Conservation (phyloP, 2,888 invertebrate genomes). For the Pyrocoelia pectoralis region DNA sequence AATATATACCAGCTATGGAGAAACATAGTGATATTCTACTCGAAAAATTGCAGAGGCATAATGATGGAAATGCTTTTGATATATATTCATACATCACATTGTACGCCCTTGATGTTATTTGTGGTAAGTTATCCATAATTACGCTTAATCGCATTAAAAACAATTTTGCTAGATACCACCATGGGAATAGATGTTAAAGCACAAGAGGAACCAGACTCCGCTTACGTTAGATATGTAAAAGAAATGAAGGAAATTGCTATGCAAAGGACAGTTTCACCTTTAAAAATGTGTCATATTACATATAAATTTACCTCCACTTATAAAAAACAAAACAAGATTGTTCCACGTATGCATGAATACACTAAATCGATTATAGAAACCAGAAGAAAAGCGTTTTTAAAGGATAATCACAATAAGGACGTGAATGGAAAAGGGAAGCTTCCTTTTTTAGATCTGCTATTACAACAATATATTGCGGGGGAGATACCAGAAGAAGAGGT, state of each 20-base stretch:
- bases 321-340: slow-evolving; percentile 62
- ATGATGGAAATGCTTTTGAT: too few species aligned
- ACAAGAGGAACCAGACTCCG: too few species aligned
- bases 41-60: too few species aligned
- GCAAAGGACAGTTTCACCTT: slow-evolving; percentile 53
- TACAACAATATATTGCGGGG: slow-evolving; percentile 65
- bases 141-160: too few species aligned
- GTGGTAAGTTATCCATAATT: too few species aligned
- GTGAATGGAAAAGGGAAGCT: slow-evolving; percentile 65
- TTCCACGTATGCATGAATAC: slow-evolving; percentile 63
- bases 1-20: too few species aligned
- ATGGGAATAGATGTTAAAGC: too few species aligned
- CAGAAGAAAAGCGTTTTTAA: slow-evolving; percentile 42
- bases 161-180: too few species aligned
- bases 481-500: slow-evolving; percentile 67
- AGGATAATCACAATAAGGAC: slow-evolving; percentile 30
- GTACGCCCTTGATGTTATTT: too few species aligned
- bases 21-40: too few species aligned
- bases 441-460: slow-evolving; percentile 73
- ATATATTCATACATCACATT: too few species aligned
- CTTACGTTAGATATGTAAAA: slow-evolving; percentile 77
- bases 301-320: slow-evolving; percentile 33
- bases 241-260: slow-evolving; percentile 55
- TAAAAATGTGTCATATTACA: slow-evolving; percentile 60
- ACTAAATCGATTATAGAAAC: slow-evolving; percentile 65